Evolutionary conservation across 2,888 invertebrate species (phyloP), one percentile per base, ranked within the genome.

Genomic region (Drosophila kanekoi): DNA sequence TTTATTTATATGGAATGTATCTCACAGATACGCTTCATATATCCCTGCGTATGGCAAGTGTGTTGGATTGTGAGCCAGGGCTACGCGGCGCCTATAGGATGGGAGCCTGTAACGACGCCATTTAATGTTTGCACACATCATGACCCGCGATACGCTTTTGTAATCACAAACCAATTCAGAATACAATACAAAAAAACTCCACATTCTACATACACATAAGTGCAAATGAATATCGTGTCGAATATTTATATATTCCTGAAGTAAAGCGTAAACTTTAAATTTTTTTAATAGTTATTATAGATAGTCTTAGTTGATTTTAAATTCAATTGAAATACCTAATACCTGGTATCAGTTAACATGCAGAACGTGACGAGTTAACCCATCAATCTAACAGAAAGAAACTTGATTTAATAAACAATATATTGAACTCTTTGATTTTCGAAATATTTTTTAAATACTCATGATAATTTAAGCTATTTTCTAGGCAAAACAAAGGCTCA

Each of bases 101-200:
- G 69, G 38, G 40, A 40, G 61, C 35, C 38, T 57, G 77, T 63
- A 69, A 72, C 65, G 74, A 63, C 69, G 89, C 88, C 82, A 87
- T 89, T 89, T 87, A 83, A 87, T 90, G 91, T 90, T 89, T 90
- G 91, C 91, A 91, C 84, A 90, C 82, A 82, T 91, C 91, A 91
- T 80, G 90, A 78, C 57, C 61, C 71, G 69, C 90, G 85, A 82
- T 90, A 89, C 88, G 89, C 88, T 85, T 82, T 87, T 85, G 85
- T 86, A 91, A 90, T 90, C 90, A 89, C 79, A 89, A 87, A 76
- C 87, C 89, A 78, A 85, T 90, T 80, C 85, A 77, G 84, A 81
- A 87, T 81, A 77, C 72, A 62, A 75, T 63, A 67, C 58, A 52
- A 64, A 69, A 68, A 56, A 58, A 49, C 32, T 8, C 32, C 13